Percentiles rank a stretch among this genome's conserved stretches.
Conservation (phyloP, 2,888 invertebrate genomes). For the Petrophora chlorosata region DNA sequence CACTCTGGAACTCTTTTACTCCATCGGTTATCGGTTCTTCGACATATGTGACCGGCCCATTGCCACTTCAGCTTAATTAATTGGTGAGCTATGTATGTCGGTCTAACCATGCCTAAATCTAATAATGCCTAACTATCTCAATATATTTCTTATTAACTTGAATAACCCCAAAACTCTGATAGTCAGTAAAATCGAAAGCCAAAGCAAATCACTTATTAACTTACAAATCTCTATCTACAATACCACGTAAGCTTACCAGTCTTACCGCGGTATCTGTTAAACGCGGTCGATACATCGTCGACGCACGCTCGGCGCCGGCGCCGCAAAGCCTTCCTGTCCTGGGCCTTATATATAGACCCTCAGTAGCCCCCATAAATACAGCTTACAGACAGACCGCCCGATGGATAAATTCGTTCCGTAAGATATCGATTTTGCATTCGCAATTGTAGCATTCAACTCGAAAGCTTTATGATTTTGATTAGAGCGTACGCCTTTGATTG, state of each 20-base stretch:
- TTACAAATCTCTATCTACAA: neutral
- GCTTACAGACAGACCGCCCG: conserved; percentile 26
- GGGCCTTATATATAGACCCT: conserved; percentile 11
- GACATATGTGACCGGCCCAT: no score
- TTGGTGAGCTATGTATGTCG: no score
- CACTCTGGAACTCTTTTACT: no score
- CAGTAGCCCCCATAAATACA: conserved; percentile 34
- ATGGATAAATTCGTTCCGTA: conserved; percentile 34
- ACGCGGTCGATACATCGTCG: conserved; percentile 15
- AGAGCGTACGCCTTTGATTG: neutral
- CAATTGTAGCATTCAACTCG: conserved; percentile 22
- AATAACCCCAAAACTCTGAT: no score
- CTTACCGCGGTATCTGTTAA: conserved; percentile 5
- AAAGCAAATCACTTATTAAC: neutral
- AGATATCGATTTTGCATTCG: conserved; percentile 33
- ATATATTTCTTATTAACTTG: no score
- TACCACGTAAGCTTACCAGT: neutral
- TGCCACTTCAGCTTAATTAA: no score
- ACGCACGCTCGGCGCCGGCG: conserved; percentile 20
- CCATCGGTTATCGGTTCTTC: no score
- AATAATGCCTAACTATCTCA: no score
- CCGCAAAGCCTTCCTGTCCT: conserved; percentile 26
- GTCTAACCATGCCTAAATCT: no score
- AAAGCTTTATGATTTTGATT: conserved; percentile 10
- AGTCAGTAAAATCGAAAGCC: neutral